Conservation (phyloP, 2,113 vertebrate species). For the Puntigrus tetrazona region DNA sequence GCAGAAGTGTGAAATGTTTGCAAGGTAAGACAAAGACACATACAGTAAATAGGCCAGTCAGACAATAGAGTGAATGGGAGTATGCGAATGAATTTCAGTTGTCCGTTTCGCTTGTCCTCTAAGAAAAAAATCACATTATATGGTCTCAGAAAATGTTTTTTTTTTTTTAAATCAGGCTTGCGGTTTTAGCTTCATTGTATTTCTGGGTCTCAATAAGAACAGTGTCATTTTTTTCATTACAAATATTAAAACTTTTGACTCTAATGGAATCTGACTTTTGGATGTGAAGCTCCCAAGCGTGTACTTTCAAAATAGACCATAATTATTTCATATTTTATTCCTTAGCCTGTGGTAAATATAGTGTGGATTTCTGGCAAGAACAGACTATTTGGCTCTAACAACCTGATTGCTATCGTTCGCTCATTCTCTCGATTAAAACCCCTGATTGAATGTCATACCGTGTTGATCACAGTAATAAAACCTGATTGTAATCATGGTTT, state of each 20-base stretch:
- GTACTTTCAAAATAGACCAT: neutral
- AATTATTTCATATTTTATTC: neutral
- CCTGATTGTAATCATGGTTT: conserved; percentile 53
- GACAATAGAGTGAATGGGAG: neutral
- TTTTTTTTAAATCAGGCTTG: neutral
- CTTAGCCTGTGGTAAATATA: neutral
- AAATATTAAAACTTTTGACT: neutral
- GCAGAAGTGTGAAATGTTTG: neutral
- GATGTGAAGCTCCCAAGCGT: neutral
- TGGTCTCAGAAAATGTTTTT: neutral
- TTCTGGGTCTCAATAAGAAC: neutral
- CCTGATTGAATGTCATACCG: conserved; percentile 47
- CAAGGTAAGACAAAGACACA: neutral
- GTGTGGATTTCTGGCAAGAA: conserved; percentile 30
- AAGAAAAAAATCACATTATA: neutral
- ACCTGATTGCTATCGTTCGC: conserved; percentile 47
- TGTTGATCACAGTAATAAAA: conserved; percentile 46
- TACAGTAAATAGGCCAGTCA: neutral
- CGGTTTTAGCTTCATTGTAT: neutral
- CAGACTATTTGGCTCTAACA: conserved; percentile 42
- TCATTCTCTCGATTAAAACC: conserved; percentile 37
- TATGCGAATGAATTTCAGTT: neutral
- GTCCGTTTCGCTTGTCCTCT: neutral
- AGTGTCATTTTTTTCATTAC: neutral
- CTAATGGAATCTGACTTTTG: neutral